Evolutionary conservation across 2,113 vertebrate species (phyloP).

Genomic region (Pardalotus punctatus): DNA sequence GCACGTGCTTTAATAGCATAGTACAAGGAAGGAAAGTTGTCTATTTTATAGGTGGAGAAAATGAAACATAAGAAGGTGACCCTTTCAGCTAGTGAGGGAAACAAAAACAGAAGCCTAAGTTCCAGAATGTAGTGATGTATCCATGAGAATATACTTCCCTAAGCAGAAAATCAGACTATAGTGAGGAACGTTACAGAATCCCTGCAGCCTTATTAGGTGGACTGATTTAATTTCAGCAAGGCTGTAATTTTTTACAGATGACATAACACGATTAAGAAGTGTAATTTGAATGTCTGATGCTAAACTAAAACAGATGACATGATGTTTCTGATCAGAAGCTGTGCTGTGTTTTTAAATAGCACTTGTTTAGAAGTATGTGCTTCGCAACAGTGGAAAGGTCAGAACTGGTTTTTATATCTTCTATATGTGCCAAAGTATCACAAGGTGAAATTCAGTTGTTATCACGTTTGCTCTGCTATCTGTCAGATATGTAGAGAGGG

Average conservation of each 20-base stretch:
- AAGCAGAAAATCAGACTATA: background rate
- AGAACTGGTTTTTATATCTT: constrained; percentile 7
- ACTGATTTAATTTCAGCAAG: constrained; percentile 25
- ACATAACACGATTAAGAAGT: constrained; percentile 31
- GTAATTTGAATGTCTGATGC: constrained; percentile 22
- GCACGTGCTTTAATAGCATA: background rate
- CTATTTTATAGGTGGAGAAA: background rate
- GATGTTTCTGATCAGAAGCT: background rate
- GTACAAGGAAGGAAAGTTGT: background rate
- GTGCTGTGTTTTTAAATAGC: constrained; percentile 40
- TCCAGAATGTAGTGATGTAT: background rate
- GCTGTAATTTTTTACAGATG: constrained; percentile 29
- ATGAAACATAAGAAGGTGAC: background rate
- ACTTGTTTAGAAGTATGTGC: background rate
- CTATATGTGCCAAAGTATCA: background rate
- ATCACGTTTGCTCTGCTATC: constrained; percentile 25
- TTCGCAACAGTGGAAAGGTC: constrained; percentile 18
- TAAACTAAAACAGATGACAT: constrained; percentile 28
- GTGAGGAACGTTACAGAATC: background rate
- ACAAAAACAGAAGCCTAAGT: background rate
- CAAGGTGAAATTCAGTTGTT: constrained; percentile 40
- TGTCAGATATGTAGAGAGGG: background rate
- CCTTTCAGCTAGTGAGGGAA: background rate
- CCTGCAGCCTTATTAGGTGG: background rate
- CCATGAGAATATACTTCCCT: background rate